Base-by-base conservation (phyloP, 2,888 invertebrate genomes). In the Pherbina coryleti region DNA sequence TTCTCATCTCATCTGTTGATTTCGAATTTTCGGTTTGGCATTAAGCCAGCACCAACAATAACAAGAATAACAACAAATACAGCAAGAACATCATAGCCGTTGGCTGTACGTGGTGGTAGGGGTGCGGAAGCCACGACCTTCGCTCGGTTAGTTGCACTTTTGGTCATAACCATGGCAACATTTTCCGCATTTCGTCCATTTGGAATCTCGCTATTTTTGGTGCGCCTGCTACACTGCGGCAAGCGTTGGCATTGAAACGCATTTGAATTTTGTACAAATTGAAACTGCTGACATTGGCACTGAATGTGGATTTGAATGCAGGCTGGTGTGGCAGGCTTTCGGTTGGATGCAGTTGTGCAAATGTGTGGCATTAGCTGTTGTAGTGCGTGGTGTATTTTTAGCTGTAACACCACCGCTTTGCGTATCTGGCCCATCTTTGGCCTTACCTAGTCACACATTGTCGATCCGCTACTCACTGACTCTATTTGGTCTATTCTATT, bases 131-230 rank as follows among this genome's bases (percentile, higher is more conserved):
- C 14, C 64, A 34, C 81, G 82, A 82, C 82, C 82, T 81, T 82
- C 81, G 72, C 62, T 78, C 80, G 81, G 82, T 82, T 82, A 79
- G 79, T 81, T 81, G 81, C 80, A 80, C 79, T 81, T 81, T 80
- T 75, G 76, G 70, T 19, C 78, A 78, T 78, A 53, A 64, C 44
- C 67, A 53, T 28, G 64, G 57, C 72, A 69, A 70, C 72, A 69
- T 77, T 49, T 72, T 77, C 64, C 77, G 72, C 67, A 67, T 75
- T 71, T 66, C 34, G 51, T 34, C 31, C 62, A 31, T 22, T 71
- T 55, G 64, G 60, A 31, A 19, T 28, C 51, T n/a, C 28, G 72
- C 77, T 72, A 70, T 76, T 76, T 69, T 76, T 55, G 75, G 75
- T 37, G 67, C 37, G 44, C 22, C 72, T 34, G 73, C 73, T 49